These are phyloP conservation scores for Mellivora capensis DNA, from an alignment of 2,113 vertebrate genomes.

Conservation along the genomic window DNA sequence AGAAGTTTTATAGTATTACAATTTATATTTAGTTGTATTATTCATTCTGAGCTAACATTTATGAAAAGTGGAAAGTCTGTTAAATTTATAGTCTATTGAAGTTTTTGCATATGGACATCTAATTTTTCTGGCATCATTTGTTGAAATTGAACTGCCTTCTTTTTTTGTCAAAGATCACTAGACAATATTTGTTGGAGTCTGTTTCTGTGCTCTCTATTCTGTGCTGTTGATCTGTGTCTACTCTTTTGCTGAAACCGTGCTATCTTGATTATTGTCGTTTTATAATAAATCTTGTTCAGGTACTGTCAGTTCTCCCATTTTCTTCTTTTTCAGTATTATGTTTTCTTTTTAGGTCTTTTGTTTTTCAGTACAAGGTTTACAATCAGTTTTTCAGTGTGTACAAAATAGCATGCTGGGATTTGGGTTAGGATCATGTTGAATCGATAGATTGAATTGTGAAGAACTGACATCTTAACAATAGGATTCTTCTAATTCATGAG, in stretches of 20 bases:
- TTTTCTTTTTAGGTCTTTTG: background rate
- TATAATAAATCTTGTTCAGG: background rate
- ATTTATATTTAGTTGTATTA: background rate
- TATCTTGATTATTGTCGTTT: background rate
- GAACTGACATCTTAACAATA: background rate
- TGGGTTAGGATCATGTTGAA: background rate
- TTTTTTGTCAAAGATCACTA: background rate
- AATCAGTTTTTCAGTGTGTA: background rate
- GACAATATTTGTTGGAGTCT: background rate
- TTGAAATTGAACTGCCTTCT: background rate
- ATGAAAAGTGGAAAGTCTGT: background rate
- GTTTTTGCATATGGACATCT: background rate
- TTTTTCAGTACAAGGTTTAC: background rate
- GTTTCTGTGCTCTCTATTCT: background rate
- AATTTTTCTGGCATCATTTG: background rate
- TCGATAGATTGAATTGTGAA: background rate
- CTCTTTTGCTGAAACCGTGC: background rate
- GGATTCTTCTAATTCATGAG: background rate
- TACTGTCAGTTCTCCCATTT: background rate
- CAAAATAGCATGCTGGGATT: background rate
- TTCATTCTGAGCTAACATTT: background rate
- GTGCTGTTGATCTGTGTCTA: background rate
- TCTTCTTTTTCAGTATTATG: background rate
- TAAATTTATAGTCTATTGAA: background rate
- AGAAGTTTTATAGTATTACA: background rate